These are phyloP conservation scores for Epistrophella euchroma DNA, from an alignment of 2,888 invertebrate genomes.

Conservation along the genomic window DNA sequence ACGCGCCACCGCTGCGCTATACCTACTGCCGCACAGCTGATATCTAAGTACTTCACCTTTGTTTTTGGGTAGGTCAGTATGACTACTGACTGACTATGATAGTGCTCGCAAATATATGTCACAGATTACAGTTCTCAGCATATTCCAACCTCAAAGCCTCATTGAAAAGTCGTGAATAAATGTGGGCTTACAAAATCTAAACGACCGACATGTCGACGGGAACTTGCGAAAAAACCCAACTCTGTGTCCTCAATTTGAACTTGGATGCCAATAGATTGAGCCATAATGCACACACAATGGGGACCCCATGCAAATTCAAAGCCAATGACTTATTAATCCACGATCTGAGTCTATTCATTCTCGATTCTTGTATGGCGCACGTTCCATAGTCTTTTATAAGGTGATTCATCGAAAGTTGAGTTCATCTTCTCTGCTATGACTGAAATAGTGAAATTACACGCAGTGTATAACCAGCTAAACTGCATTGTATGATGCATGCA, in stretches of 20 bases:
- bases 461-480: neutral
- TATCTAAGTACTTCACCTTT: slow-evolving; percentile 52
- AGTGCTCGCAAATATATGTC: slow-evolving; percentile 52
- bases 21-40: slow-evolving; percentile 4
- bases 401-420: slow-evolving; percentile 50
- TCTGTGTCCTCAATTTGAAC: slow-evolving; percentile 60
- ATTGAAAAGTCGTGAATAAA: slow-evolving; percentile 13
- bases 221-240: slow-evolving; percentile 45
- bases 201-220: neutral
- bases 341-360: slow-evolving; percentile 19
- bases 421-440: slow-evolving; percentile 4
- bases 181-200: slow-evolving; percentile 48
- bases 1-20: neutral
- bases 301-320: slow-evolving; percentile 14
- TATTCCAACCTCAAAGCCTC: slow-evolving; percentile 10
- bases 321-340: slow-evolving; percentile 42
- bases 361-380: slow-evolving; percentile 5
- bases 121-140: slow-evolving; percentile 32
- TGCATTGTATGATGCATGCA: slow-evolving; percentile 28
- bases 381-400: slow-evolving; percentile 11
- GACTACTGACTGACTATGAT: slow-evolving; percentile 29
- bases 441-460: neutral
- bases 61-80: slow-evolving; percentile 72
- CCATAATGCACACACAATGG: slow-evolving; percentile 21
- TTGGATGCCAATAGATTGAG: slow-evolving; percentile 44